Conservation (phyloP, 2,113 vertebrate genomes). For the Craseonycteris thonglongyai region DNA sequence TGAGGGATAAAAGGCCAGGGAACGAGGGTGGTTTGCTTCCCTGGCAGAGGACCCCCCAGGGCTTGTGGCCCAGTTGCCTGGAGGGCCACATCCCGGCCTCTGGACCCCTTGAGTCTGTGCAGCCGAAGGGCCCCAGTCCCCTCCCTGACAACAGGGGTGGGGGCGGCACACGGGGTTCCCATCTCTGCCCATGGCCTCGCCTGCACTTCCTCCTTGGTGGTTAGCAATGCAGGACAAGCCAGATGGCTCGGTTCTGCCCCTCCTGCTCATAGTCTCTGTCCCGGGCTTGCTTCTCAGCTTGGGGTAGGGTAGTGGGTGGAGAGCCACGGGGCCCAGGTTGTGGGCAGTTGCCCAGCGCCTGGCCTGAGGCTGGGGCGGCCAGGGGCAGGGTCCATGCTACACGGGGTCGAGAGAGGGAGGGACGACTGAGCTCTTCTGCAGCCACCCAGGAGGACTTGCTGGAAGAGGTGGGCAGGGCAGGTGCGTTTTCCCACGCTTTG, state of each 20-base stretch:
- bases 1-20: not conserved
- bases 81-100: not conserved
- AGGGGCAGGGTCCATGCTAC: not conserved
- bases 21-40: not conserved
- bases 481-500: accelerated
- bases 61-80: not conserved
- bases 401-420: not conserved
- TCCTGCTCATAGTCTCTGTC: not conserved
- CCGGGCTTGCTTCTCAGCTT: not conserved
- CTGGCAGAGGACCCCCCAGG: too few species aligned
- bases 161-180: not conserved
- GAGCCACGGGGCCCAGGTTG: too few species aligned
- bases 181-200: not conserved
- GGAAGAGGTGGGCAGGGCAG: not conserved
- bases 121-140: too few species aligned
- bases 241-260: not conserved
- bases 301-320: not conserved
- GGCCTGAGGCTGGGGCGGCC: not conserved
- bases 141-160: not conserved
- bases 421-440: not conserved
- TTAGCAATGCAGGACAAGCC: not conserved
- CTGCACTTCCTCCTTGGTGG: not conserved
- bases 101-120: not conserved
- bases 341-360: not conserved
- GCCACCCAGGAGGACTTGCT: not conserved